phyloP scores from a whole-genome alignment of 2,797 vertebrate species.

The Ibycter americanus region DNA sequence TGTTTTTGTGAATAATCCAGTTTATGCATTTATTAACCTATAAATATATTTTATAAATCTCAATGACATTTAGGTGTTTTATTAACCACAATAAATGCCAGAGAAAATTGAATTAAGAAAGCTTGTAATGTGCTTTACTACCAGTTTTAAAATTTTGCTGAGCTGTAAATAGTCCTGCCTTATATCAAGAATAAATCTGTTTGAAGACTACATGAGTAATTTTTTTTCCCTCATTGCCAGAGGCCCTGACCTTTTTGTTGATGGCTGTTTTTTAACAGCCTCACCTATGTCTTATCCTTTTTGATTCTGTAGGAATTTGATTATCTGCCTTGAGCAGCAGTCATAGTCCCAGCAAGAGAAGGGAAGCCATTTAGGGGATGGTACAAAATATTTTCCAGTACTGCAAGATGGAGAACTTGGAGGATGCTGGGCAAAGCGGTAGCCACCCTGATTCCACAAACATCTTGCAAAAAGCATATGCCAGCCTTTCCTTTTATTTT shows the following conservation, averaged over 20 bases:
- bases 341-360: conserved; percentile 2
- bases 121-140: conserved; percentile 72
- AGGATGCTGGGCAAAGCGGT: background rate
- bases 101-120: conserved; percentile 77
- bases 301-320: conserved; percentile 60
- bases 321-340: conserved; percentile 53
- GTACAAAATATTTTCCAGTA: background rate
- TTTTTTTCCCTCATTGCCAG: conserved; percentile 14
- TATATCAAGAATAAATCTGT: conserved; percentile 67
- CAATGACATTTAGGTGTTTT: conserved; percentile 75
- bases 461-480: background rate
- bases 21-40: conserved; percentile 73
- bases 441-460: background rate
- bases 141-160: conserved; percentile 55
- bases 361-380: background rate
- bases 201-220: conserved; percentile 16
- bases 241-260: conserved; percentile 71
- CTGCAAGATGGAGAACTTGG: background rate
- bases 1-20: conserved; percentile 58
- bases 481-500: background rate
- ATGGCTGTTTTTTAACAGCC: conserved; percentile 63
- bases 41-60: conserved; percentile 75
- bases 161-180: conserved; percentile 56
- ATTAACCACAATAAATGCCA: conserved; percentile 77
- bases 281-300: conserved; percentile 52